A percentile compares a stretch with the other conserved stretches of the same genome.
Evolutionary conservation across 2,888 invertebrate genomes (phyloP).

Genomic region (Leptinotarsa rubiginosa): DNA sequence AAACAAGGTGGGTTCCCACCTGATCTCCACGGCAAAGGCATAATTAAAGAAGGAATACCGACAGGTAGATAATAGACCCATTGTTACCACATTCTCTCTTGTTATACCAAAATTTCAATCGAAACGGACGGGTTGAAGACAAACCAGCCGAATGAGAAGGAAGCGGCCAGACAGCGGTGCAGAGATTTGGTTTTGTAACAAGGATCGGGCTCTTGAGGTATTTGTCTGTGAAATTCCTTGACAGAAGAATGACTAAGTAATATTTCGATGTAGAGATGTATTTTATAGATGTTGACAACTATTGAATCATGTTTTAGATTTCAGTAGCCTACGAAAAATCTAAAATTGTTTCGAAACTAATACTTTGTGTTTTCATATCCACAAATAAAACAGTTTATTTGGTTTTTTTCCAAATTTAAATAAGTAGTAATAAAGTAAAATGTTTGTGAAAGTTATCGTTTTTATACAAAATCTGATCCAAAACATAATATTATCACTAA

Average conservation of each 20-base stretch:
- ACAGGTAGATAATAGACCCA: slow-evolving; percentile 65
- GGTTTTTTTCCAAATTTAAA: too few species aligned
- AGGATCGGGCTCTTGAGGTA: background rate
- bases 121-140: slow-evolving; percentile 32
- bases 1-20: slow-evolving; percentile 53
- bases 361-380: too few species aligned
- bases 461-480: too few species aligned
- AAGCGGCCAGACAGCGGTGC: slow-evolving; percentile 2
- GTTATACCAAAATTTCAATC: slow-evolving; percentile 61
- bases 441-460: too few species aligned
- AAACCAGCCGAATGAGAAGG: slow-evolving; percentile 16
- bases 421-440: too few species aligned
- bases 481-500: too few species aligned
- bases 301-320: too few species aligned
- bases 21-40: slow-evolving; percentile 47
- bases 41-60: slow-evolving; percentile 62
- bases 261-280: background rate
- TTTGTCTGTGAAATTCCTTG: background rate
- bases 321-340: too few species aligned
- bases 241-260: background rate
- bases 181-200: slow-evolving; percentile 10
- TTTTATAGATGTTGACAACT: too few species aligned
- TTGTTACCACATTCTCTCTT: slow-evolving; percentile 64
- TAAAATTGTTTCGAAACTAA: too few species aligned
- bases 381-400: too few species aligned